phyloP scores from a whole-genome alignment of 2,797 vertebrate species.

The Poeciliopsis paucimaculata region DNA sequence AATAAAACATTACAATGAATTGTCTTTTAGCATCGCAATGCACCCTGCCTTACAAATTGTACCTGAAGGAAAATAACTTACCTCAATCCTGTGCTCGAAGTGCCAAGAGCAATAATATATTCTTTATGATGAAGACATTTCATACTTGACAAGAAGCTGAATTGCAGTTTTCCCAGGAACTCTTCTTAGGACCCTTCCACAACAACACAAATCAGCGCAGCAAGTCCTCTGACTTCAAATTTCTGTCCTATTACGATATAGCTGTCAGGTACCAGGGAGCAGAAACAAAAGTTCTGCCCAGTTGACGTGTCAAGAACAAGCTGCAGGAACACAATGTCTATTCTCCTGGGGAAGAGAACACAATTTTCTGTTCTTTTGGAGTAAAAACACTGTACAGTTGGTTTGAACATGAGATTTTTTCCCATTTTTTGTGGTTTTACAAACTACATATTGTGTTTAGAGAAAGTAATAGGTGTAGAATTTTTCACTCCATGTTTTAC shows the following conservation, averaged over 20 bases:
- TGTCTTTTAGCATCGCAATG: neutral
- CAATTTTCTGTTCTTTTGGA: neutral
- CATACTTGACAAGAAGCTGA: neutral
- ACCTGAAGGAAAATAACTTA: neutral
- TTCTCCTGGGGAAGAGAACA: neutral
- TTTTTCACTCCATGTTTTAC: neutral
- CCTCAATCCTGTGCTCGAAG: neutral
- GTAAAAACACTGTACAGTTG: neutral
- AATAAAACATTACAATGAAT: neutral
- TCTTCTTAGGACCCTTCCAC: neutral
- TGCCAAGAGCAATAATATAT: neutral
- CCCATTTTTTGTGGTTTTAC: neutral
- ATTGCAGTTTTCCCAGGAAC: neutral
- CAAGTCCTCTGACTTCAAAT: neutral
- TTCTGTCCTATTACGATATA: neutral
- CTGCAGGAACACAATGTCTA: neutral
- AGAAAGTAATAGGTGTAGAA: neutral
- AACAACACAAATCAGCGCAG: neutral
- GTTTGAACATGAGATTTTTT: neutral
- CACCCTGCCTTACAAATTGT: neutral
- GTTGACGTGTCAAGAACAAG: neutral
- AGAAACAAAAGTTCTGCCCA: neutral
- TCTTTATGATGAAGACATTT: neutral
- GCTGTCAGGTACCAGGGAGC: neutral
- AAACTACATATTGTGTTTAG: neutral